Evolutionary conservation across 2,113 vertebrate genomes (phyloP), one percentile per base, ranked within the genome.

Genomic region (Excalfactoria chinensis): DNA sequence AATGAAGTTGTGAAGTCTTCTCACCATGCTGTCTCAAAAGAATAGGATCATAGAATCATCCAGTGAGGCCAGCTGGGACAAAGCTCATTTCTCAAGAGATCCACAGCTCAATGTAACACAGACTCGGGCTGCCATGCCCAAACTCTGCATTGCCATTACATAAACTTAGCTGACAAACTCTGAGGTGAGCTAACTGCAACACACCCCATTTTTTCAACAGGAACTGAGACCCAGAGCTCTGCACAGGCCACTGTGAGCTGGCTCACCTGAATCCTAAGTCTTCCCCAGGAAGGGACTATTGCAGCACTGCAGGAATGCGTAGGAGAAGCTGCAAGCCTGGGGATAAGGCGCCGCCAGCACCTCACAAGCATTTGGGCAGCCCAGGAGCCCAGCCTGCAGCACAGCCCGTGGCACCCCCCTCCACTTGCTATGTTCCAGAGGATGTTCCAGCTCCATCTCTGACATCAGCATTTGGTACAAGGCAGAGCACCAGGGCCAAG

Each of bases 381-480:
- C 60, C 3, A 3, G 71, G 11, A 89, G n/a, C 19, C 37, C 60
- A 66, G 69, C 32, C 55, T 20, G 55, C 11, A 4, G 51, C 48
- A 41, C 63, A 64, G 76, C 56, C 49, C 37, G 32, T 18, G 51
- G 71, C 71, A 44, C 49, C 30, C 35, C 74, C 78, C 37, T 84
- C 34, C 66, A 37, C 43, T 58, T 7, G 2, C 59, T 41, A 68
- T 35, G 60, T 76, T 60, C 87, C 59, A 64, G 67, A 73, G 64
- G 68, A 84, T 23, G 67, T 79, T 75, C 73, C 8, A 19, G 37
- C 86, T 87, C 88, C 0, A 1, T 85, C 74, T 94, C 74, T 93
- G 83, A 91, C 86, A 95, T 89, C 84, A 95, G 84, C 74, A 84
- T 93, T 80, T 91, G 91, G 84, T 83, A 92, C 40, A 5, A 93